Evolutionary conservation across 2,797 vertebrate genomes (phyloP).

Genomic region (Eremophila alpestris): DNA sequence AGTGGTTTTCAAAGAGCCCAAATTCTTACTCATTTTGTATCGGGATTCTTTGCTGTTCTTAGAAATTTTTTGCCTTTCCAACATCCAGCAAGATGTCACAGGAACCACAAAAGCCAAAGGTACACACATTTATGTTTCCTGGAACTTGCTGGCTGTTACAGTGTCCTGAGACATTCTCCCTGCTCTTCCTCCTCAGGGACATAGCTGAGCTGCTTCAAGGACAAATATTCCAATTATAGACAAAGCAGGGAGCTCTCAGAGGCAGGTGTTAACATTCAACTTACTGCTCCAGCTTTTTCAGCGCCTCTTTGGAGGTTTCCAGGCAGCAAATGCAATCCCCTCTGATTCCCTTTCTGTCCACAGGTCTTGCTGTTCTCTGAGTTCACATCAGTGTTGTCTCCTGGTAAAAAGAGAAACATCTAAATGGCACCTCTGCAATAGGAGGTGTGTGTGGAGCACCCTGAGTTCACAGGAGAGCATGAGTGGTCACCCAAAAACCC

Average conservation of each 20-base stretch:
- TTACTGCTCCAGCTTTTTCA: neutral
- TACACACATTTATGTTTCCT: neutral
- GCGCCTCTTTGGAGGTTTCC: neutral
- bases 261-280: neutral
- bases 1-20: neutral
- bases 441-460: neutral
- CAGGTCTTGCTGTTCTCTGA: neutral
- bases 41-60: neutral
- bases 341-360: neutral
- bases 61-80: neutral
- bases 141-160: neutral
- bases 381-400: fast-evolving
- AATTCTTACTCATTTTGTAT: neutral
- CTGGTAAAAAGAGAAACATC: neutral
- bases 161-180: neutral
- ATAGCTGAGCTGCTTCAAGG: conserved; percentile 11
- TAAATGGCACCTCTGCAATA: neutral
- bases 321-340: neutral
- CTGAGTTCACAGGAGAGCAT: fast-evolving
- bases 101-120: neutral
- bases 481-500: neutral
- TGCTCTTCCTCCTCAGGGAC: neutral
- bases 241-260: neutral
- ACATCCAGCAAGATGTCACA: neutral
- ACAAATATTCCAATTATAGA: conserved; percentile 18